phyloP scores from a whole-genome alignment of 2,797 vertebrate species.

The Typhlichthys subterraneus region DNA sequence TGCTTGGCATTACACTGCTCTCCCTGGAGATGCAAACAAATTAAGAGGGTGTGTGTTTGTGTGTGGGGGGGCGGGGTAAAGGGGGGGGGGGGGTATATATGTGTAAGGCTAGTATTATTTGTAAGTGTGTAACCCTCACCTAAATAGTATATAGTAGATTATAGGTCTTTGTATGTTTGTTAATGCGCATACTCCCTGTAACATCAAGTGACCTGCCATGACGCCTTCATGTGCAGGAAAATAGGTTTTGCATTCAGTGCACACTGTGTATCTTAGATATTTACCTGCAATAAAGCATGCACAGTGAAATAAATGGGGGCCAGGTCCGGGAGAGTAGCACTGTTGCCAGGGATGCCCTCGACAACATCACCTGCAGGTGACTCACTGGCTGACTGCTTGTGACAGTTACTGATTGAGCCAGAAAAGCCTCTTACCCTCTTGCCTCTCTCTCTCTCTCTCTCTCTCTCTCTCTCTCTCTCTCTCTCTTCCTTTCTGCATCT shows the following conservation, averaged over 20 bases:
- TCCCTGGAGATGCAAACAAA: constrained; percentile 10
- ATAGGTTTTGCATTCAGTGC: no score
- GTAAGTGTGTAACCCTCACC: no score
- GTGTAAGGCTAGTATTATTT: no score
- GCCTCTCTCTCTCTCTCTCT: background rate
- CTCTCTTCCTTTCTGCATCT: background rate
- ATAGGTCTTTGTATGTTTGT: no score
- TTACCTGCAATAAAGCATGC: constrained; percentile 1
- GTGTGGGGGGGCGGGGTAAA: background rate
- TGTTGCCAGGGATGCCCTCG: constrained; percentile 58
- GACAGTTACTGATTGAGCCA: constrained; percentile 78
- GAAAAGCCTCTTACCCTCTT: constrained; percentile 78
- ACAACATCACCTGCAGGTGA: constrained; percentile 80
- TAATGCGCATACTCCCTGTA: no score
- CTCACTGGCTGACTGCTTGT: constrained; percentile 79
- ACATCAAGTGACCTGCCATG: no score
- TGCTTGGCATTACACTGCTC: background rate
- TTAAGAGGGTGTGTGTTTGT: constrained; percentile 1
- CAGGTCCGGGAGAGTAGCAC: constrained; percentile 36
- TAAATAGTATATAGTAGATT: no score
- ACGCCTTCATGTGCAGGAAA: no score
- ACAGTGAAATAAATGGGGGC: constrained; percentile 6
- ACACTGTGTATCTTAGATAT: background rate
- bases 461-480: background rate
- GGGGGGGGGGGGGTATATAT: no score